Conservation (phyloP, 2,888 invertebrate genomes). For the Torymus texanus region DNA sequence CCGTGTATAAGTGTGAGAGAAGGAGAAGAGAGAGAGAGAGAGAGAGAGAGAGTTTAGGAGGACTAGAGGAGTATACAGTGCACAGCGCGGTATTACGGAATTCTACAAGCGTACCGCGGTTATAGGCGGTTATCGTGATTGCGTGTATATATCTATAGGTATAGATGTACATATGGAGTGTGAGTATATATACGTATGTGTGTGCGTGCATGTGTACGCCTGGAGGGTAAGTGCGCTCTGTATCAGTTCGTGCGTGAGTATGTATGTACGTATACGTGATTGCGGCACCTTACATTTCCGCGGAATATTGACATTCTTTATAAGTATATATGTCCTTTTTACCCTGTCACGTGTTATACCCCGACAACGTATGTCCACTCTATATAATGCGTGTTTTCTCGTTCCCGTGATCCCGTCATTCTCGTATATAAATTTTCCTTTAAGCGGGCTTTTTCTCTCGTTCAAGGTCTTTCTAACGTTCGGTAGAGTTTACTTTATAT, state of each 20-base stretch:
- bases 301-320: slow-evolving; percentile 31
- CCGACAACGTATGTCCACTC: neutral
- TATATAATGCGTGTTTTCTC: neutral
- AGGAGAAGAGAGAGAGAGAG: no score
- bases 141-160: neutral
- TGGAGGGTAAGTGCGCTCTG: no score
- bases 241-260: neutral
- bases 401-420: neutral
- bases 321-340: neutral
- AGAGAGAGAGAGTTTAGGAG: neutral
- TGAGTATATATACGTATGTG: no score
- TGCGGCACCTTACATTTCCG: slow-evolving; percentile 18
- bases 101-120: neutral
- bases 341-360: neutral
- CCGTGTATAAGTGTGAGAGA: no score
- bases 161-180: neutral
- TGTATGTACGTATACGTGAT: slow-evolving; percentile 16
- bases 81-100: no score
- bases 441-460: neutral
- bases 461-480: neutral
- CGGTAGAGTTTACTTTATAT: neutral
- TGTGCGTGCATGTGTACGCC: no score
- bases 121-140: no score
- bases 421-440: slow-evolving; percentile 1
- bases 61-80: neutral